These are phyloP conservation scores for Gadopsis marmoratus DNA, from an alignment of 2,797 vertebrate genomes.

Conservation along the genomic window DNA sequence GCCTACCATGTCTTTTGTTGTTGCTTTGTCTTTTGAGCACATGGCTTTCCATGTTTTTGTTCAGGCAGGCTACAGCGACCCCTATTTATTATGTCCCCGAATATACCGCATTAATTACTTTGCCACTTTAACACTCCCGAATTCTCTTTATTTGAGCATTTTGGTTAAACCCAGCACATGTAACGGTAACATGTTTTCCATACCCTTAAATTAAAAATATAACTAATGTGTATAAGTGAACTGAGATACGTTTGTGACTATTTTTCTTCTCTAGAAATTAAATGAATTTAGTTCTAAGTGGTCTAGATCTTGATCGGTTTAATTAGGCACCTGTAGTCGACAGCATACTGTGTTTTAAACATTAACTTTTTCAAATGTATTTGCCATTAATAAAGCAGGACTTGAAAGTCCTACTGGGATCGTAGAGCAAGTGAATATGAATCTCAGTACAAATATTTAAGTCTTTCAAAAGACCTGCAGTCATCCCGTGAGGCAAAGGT, in stretches of 20 bases:
- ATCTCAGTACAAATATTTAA: background rate
- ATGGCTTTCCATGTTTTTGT: slow-evolving; percentile 92
- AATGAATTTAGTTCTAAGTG: background rate
- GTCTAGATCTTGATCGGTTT: too few species aligned
- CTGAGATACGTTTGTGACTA: background rate
- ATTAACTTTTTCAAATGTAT: background rate
- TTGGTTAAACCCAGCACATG: background rate
- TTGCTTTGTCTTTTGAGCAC: slow-evolving; percentile 99
- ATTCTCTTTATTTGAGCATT: background rate
- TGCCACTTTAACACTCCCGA: background rate
- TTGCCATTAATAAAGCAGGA: background rate
- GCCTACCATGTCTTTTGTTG: slow-evolving; percentile 89
- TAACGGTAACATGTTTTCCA: background rate
- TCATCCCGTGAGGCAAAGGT: background rate
- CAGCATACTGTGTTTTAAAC: background rate
- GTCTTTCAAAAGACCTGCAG: background rate
- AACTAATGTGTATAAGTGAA: background rate
- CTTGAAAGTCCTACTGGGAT: background rate
- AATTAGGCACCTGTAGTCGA: too few species aligned
- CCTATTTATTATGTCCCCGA: slow-evolving; percentile 56
- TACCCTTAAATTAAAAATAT: background rate
- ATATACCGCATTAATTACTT: slow-evolving; percentile 11
- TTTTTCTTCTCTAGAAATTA: background rate
- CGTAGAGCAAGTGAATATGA: background rate
- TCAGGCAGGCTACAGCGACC: slow-evolving; percentile 87